These are phyloP conservation scores for Limnephilus marmoratus DNA, from an alignment of 2,888 invertebrate species.

Conservation along the genomic window DNA sequence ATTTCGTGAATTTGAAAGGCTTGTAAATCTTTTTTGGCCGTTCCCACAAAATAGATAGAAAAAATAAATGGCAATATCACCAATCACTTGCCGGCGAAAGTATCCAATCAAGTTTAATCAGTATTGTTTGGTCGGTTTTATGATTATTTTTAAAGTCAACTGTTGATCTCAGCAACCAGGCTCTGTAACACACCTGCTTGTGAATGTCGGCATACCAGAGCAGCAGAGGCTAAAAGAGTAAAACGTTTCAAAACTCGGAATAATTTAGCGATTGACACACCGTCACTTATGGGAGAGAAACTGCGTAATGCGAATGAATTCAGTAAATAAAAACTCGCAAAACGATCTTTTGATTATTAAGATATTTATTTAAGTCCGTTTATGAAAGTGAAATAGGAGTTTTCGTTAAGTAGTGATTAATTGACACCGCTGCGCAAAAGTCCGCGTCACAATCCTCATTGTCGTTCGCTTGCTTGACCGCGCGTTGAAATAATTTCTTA, in stretches of 20 bases:
- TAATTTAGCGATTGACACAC: conserved; percentile 25
- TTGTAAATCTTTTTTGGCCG: neutral
- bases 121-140: neutral
- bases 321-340: neutral
- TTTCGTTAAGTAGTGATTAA: neutral
- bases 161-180: neutral
- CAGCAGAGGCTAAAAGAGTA: neutral
- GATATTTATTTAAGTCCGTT: neutral
- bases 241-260: conserved; percentile 11
- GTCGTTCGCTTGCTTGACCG: neutral
- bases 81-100: conserved; percentile 2
- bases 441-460: neutral
- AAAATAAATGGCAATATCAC: neutral
- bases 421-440: neutral
- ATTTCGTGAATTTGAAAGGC: neutral
- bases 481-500: neutral
- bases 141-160: neutral
- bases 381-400: neutral
- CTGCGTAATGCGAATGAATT: neutral
- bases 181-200: conserved; percentile 29
- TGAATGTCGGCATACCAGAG: conserved; percentile 23
- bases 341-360: neutral
- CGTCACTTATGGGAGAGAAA: conserved; percentile 7
- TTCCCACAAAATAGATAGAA: neutral
- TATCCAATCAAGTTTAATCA: neutral